Evolutionary conservation across 1,140 invertebrate genomes (phyloP), one percentile per base, ranked within the genome.

Genomic region (Euwallacea similis): DNA sequence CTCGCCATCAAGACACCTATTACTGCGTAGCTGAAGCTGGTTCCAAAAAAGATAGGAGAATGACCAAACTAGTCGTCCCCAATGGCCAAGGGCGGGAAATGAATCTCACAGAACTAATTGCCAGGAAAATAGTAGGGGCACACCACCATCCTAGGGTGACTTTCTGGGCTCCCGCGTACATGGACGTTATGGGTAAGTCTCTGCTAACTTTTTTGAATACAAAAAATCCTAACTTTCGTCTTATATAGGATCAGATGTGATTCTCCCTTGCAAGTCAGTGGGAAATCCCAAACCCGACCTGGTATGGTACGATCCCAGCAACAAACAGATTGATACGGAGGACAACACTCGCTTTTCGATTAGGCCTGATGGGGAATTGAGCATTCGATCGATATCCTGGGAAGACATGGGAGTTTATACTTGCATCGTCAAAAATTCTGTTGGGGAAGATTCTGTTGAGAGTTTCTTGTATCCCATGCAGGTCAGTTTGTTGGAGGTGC

Each of bases 401-500:
- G 81, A 83, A 10, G 91, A 94, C 78, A 94, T 95, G 92, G 93
- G 92, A 41, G 83, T 83, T 8, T 95, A 89, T 83, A 88, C 85
- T 3, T 96, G 93, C 77, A 83, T 87, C 0, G 91, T 89, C 6
- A 85, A 86, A 69, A 94, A 93, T 79, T 75, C 81, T 2, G 81
- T 85, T 42, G 90, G 90, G 8, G 84, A 87, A 59, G 90, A 91
- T 74, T 81, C 83, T 3, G 84, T 83, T 2, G 83, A 85, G 16
- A 91, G 91, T 11, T 95, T 95, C 82, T 79, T 95, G 7, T 95
- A 95, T 79, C 91, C 93, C 9, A 83, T 90, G 81, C 77, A 84
- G 81, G 87, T 88, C 82, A 85, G 46, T 47, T 47, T 9, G 9
- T 47, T 47, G 2, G 9, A 47, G 43, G 6, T 63, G 47, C 10